Base-by-base conservation (phyloP, 2,113 vertebrate species). In the Anoura caudifer region DNA sequence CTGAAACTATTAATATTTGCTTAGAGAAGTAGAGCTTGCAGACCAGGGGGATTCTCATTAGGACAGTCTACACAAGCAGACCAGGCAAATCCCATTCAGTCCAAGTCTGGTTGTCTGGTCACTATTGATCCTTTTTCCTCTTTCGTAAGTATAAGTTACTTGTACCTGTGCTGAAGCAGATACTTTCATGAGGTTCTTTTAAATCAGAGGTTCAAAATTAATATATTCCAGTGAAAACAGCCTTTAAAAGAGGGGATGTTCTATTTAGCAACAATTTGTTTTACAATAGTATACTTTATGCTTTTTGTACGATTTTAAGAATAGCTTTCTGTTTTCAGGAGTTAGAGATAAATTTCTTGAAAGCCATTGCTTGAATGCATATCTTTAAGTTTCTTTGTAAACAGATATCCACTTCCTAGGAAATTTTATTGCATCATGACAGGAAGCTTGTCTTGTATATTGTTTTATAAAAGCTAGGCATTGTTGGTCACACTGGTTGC, bases 301-400 rank as follows among this genome's bases (percentile, higher is more conserved):
- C 4, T 91, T 94, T 94, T 67, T 79, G 43, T 79, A 72, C 36
- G n/a, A 70, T 93, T 87, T 94, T 91, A 91, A 79, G 61, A 91
- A 69, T 52, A 59, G 10, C 28, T 76, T 96, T 97, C 82, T 95
- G 9, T 94, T 94, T 95, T 56, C 24, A 90, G 76, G 70, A 81
- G 56, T 94, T 97, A 86, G 56, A 87, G 19, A 80, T 45, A 67
- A 12, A 26, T 73, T 87, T 31, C 50, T 73, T 96, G 59, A 92
- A 95, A 94, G 11, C 8, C 38, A 81, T 87, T 72, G 41, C 59
- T 81, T 94, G 88, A 72, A n/a, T 94, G 11, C 11, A 41, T 83
- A 38, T 76, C 3, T 95, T 86, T 93, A 82, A 59, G 22, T 84
- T 94, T 84, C 70, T 91, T 7, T 72, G 4, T 88, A 76, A 91